Evolutionary conservation across 2,113 vertebrate species (phyloP).

Genomic region (Mobula birostris): DNA sequence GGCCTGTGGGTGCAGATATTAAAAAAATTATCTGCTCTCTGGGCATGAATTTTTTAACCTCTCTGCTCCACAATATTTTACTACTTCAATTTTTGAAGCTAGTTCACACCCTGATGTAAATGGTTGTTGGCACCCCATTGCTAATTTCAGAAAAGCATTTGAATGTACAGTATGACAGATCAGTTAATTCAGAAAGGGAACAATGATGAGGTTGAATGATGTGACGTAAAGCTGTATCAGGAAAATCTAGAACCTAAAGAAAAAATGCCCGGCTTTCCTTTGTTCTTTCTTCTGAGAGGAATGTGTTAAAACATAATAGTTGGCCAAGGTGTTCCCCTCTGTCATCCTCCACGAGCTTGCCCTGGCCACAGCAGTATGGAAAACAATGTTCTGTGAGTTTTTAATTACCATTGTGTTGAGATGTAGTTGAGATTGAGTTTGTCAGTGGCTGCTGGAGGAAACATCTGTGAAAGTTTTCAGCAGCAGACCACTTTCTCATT

Average conservation of each 20-base stretch:
- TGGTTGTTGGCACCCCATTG: neutral
- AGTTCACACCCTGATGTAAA: neutral
- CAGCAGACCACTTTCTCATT: constrained; percentile 1
- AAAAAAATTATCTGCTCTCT: neutral
- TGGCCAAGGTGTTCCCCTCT: neutral
- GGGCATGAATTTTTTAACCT: neutral
- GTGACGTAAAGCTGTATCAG: neutral
- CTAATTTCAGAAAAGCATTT: neutral
- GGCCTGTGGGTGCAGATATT: neutral
- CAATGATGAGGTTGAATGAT: neutral
- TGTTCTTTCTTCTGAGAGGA: neutral
- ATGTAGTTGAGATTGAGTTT: neutral
- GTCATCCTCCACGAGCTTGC: neutral
- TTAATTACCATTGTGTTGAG: constrained; percentile 23
- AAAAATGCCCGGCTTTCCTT: neutral
- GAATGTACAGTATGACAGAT: neutral
- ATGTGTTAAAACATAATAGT: neutral
- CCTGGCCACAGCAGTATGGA: neutral
- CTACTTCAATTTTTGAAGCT: neutral
- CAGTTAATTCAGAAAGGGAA: neutral
- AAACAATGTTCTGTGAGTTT: neutral
- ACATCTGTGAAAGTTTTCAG: constrained; percentile 34
- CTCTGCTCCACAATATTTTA: neutral
- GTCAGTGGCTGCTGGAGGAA: constrained; percentile 12
- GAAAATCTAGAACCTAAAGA: neutral